Evolutionary conservation across 2,888 invertebrate species (phyloP), one percentile per base, ranked within the genome.

Genomic region (Lasioglossum pauxillum): DNA sequence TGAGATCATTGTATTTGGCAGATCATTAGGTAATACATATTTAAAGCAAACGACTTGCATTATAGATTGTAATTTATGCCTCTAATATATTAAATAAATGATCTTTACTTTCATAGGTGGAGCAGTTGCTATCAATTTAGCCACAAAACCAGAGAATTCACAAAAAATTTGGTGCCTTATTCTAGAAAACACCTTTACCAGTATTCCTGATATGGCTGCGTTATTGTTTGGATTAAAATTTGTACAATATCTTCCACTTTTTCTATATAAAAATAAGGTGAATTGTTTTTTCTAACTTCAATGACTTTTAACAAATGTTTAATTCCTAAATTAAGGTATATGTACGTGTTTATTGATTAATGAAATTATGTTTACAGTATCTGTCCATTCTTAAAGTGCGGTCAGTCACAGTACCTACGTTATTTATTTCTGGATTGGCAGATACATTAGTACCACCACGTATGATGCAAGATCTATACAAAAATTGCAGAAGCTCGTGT

Each of bases 181-280:
- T 89, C 97, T 99, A 31, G 99, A 99, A 95, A 99, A 99, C 95
- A 99, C 99, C 5, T 99, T 99, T 94, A 99, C 99, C 7, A 98
- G 98, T 94, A 98, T 99, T 95, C 98, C 98, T 53, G 98, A 98
- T 88, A 98, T 99, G 97, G 98, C 98, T 31, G 97, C 97, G 91
- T 97, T 98, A 86, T 96, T 99, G 90, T 96, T 99, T 89, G 97
- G 97, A 93, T 97, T 97, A 96, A 96, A 96, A 92, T 96, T 97
- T 90, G 94, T 98, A 82, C 96, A 97, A 88, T 98, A 97, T 96
- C 96, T 99, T 90, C 99, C 99, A 85, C 96, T 97, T 90, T 96
- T 97, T 95, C 97, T 97, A 95, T 98, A 98, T 95, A 99, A 99
- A 96, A 99, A 99, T 96, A 98, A 98, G 97, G 99, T 99, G 57